Base-by-base conservation (phyloP, 1,140 invertebrate species). In the Archegozetes longisetosus region DNA sequence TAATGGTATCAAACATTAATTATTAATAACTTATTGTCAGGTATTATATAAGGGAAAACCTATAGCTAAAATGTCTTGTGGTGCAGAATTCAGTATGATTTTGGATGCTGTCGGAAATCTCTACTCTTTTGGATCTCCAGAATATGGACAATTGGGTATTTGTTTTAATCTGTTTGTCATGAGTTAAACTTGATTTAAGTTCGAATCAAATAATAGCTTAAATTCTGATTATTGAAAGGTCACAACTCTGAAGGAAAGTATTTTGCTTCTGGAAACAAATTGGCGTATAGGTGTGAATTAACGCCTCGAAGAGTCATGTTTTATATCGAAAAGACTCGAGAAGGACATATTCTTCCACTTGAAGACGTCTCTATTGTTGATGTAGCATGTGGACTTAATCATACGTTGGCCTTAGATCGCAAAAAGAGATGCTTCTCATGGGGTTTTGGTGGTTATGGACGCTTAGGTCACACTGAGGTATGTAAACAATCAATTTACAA, bases 231-330 rank as follows among this genome's bases (percentile, higher is more conserved):
- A 40, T 40, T 40, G 6, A 40, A 40, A 82, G 86, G 88, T 53
- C 88, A 94, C 71, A 93, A 93, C 67, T 87, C 87, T 4, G 89
- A 93, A 73, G 89, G 88, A 23, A 88, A 91, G 72, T 94, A 88
- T 68, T 91, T 95, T 70, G 82, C 90, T 48, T 88, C 85, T 17
- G 84, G 81, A 62, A 90, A 83, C 27, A 94, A 91, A 69, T 74
- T 94, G 64, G 83, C 82, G 61, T 93, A 82, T 74, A 81, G 86
- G 67, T 89, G 83, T 72, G 86, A 91, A 70, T 82, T 83, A 55
- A 76, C 79, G 20, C 90, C 91, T 3, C 86, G 90, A 66, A 80
- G 84, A 64, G 82, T 95, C 27, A 79, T 84, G 9, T 75, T 87
- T 1, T 95, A 85, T 68, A 84, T 93, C 60, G 89, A 94, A 69